Evolutionary conservation across 2,113 vertebrate genomes (phyloP).

Genomic region (Entelurus aequoreus): DNA sequence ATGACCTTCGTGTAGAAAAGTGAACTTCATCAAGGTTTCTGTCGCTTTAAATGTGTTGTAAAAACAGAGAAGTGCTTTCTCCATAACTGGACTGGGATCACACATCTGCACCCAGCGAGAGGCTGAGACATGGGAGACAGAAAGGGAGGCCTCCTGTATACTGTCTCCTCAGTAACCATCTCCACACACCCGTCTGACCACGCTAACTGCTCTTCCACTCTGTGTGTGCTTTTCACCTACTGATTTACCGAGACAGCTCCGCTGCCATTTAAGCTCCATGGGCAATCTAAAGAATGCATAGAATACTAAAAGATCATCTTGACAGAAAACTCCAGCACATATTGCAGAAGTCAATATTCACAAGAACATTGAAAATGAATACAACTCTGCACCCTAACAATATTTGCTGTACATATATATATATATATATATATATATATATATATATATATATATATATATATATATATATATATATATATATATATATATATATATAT

Average conservation of each 20-base stretch:
- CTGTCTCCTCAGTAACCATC: constrained; percentile 29
- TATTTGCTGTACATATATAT: too few relatives aligned
- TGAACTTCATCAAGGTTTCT: constrained; percentile 29
- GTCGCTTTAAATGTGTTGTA: constrained; percentile 20
- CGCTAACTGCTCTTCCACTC: neutral
- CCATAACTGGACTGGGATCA: constrained; percentile 10
- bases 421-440: too few relatives aligned
- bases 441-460: too few relatives aligned
- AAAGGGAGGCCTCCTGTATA: constrained; percentile 12
- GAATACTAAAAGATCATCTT: too few relatives aligned
- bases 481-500: too few relatives aligned
- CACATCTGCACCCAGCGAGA: constrained; percentile 15
- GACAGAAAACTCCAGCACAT: too few relatives aligned
- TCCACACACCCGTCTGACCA: neutral
- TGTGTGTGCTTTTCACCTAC: neutral
- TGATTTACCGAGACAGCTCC: neutral
- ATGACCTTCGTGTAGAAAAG: constrained; percentile 8
- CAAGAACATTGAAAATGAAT: too few relatives aligned
- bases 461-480: too few relatives aligned
- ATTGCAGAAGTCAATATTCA: too few relatives aligned
- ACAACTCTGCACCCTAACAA: too few relatives aligned
- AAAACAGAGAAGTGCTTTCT: neutral
- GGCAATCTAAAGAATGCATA: too few relatives aligned
- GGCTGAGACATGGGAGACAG: constrained; percentile 18
- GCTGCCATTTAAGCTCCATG: too few relatives aligned